Conservation (phyloP, 2,113 vertebrate genomes). For the Anarrhichthys ocellatus region DNA sequence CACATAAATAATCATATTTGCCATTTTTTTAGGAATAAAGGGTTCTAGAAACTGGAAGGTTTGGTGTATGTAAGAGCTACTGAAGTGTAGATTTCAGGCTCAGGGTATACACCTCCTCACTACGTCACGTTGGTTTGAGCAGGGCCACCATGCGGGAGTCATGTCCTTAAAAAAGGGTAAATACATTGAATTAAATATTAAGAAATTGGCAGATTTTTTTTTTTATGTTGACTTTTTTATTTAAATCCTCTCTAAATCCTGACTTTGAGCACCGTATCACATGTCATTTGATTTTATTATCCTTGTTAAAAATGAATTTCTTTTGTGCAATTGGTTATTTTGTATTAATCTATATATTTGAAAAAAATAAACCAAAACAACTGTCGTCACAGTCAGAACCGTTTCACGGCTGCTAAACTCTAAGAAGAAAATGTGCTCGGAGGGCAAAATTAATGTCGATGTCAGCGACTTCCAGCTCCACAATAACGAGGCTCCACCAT, state of each 20-base stretch:
- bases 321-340: background rate
- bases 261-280: background rate
- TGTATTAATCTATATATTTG: background rate
- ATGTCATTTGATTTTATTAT: background rate
- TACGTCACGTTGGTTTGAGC: background rate
- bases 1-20: background rate
- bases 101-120: background rate
- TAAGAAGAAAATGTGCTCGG: constrained; percentile 37
- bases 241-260: background rate
- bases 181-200: background rate
- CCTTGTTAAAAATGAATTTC: background rate
- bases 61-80: no score
- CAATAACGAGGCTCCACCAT: constrained; percentile 45
- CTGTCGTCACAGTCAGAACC: background rate
- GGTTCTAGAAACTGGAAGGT: background rate
- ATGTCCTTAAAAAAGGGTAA: no score
- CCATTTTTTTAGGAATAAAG: background rate
- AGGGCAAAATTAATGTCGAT: constrained; percentile 46
- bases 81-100: background rate
- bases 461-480: constrained; percentile 52
- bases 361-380: background rate
- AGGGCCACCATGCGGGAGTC: background rate
- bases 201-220: background rate
- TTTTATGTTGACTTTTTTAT: background rate
- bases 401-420: constrained; percentile 7